phyloP scores from a whole-genome alignment of 2,113 vertebrate species.

The Malurus melanocephalus region DNA sequence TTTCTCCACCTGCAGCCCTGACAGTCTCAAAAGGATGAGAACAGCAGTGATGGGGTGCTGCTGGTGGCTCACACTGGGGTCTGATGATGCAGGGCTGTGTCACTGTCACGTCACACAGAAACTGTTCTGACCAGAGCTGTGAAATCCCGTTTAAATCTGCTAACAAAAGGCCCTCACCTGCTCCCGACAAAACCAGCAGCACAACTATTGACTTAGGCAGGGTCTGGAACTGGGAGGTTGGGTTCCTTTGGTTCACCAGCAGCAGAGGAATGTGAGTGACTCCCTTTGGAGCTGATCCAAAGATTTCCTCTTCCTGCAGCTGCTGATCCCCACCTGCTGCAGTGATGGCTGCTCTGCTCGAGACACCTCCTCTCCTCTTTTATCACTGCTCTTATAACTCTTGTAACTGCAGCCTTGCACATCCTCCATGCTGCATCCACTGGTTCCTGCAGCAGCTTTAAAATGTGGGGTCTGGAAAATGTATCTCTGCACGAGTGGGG shows the following conservation, averaged over 20 bases:
- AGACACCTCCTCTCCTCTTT: neutral
- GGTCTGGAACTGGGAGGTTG: neutral
- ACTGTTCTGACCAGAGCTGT: neutral
- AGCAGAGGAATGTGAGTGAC: neutral
- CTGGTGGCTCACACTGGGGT: too few relatives aligned
- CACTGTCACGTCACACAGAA: neutral
- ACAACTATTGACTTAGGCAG: neutral
- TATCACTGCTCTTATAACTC: neutral
- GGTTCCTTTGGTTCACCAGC: neutral
- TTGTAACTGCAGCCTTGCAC: neutral
- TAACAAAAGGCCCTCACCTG: neutral
- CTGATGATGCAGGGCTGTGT: neutral
- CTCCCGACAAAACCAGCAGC: neutral
- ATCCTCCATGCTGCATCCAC: neutral
- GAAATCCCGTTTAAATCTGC: neutral
- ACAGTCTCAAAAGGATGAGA: neutral
- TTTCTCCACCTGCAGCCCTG: neutral
- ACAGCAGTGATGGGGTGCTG: fast-evolving
- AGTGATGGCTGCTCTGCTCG: neutral
- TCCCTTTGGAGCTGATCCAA: neutral
- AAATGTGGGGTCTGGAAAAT: neutral
- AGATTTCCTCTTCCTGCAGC: too few relatives aligned
- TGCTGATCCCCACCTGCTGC: neutral
- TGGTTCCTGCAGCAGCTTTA: neutral
- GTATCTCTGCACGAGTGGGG: neutral